Percentiles rank a stretch among this genome's conserved stretches.
phyloP scores from a whole-genome alignment of 2,113 vertebrate genomes.

The Accipiter cooperii region DNA sequence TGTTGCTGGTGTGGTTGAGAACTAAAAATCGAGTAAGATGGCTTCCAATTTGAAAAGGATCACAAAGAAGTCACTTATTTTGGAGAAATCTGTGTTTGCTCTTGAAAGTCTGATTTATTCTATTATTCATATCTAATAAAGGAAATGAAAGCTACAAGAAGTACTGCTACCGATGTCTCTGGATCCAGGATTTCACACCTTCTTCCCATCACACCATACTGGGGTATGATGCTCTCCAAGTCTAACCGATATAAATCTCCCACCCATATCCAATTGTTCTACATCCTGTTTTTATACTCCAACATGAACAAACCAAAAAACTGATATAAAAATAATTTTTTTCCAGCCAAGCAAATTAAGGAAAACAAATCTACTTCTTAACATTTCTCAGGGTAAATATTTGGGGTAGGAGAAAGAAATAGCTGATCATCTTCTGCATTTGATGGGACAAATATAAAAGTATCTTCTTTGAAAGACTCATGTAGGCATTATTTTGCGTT shows the following conservation, averaged over 20 bases:
- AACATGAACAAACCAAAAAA: neutral
- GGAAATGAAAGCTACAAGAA: neutral
- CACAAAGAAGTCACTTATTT: neutral
- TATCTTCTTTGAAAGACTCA: neutral
- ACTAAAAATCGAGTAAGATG: accelerated
- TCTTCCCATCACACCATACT: neutral
- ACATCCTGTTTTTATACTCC: neutral
- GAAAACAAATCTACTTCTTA: neutral
- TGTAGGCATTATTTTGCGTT: neutral
- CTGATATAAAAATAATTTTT: neutral
- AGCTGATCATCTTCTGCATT: neutral
- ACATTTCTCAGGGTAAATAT: neutral
- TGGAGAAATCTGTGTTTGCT: neutral
- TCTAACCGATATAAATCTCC: neutral
- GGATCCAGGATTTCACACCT: neutral
- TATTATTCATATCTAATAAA: neutral
- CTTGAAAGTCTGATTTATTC: neutral
- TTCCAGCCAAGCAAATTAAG: neutral
- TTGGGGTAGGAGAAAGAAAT: neutral
- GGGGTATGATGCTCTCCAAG: neutral
- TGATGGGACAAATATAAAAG: neutral
- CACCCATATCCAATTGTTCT: neutral
- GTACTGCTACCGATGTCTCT: neutral
- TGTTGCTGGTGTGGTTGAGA: neutral
- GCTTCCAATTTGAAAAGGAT: neutral